These are phyloP conservation scores for Physocephala rufipes DNA, from an alignment of 2,888 invertebrate species.

Conservation along the genomic window DNA sequence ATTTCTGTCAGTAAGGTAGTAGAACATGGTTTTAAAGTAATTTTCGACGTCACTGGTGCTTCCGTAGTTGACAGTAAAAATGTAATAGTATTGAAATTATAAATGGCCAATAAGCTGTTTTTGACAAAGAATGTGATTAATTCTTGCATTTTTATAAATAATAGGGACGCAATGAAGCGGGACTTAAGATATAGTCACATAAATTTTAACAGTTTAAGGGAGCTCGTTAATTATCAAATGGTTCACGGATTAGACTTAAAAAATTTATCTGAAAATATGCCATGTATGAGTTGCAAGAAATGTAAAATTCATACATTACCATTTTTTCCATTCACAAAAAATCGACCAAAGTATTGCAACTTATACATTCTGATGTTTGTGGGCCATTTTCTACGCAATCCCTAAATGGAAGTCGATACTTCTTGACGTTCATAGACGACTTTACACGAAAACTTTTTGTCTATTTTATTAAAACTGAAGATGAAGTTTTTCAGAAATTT, in stretches of 20 bases:
- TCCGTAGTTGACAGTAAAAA: no score
- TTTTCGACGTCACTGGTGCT: constrained; percentile 21
- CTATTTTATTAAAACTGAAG: constrained; percentile 39
- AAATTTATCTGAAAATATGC: not conserved
- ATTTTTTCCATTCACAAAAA: constrained; percentile 25
- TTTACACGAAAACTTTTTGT: constrained; percentile 40
- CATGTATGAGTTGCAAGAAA: constrained; percentile 31
- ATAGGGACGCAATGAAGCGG: constrained; percentile 4
- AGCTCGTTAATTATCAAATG: not conserved
- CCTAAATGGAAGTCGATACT: constrained; percentile 41
- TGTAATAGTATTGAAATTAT: no score
- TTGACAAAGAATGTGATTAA: no score
- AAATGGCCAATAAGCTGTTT: no score
- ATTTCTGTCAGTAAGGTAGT: constrained; percentile 33
- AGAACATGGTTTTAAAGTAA: constrained; percentile 27
- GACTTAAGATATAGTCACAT: constrained; percentile 18
- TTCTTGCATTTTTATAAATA: no score
- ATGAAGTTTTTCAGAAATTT: constrained; percentile 35
- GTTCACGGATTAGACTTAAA: not conserved
- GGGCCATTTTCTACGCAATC: constrained; percentile 36
- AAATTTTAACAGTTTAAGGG: not conserved
- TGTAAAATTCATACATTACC: constrained; percentile 34
- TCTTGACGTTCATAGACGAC: constrained; percentile 45
- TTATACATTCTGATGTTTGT: constrained; percentile 39
- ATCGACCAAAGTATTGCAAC: constrained; percentile 29